These are phyloP conservation scores for Drosophila athabasca DNA, from an alignment of 1,140 invertebrate genomes.

Conservation along the genomic window DNA sequence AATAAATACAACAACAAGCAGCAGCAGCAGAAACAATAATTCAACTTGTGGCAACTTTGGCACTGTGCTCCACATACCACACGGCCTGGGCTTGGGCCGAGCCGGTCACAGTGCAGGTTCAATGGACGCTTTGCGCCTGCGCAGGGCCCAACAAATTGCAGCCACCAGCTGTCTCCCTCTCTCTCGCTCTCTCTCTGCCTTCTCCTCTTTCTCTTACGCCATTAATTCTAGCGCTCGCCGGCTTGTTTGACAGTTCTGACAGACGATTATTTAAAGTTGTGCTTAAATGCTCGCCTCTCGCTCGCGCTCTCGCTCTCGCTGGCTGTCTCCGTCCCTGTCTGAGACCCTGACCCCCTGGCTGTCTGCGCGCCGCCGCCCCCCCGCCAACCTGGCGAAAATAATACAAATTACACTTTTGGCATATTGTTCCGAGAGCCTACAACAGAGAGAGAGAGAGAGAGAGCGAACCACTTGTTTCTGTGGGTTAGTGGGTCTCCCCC, in stretches of 20 bases:
- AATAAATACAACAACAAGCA: conserved; percentile 11
- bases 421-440: conserved; percentile 54
- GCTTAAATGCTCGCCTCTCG: conserved; percentile 67
- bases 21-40: conserved; percentile 77
- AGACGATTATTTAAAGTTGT: conserved; percentile 84
- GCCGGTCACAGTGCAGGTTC: conserved; percentile 56
- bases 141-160: conserved; percentile 76
- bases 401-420: conserved; percentile 81
- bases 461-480: conserved; percentile 21
- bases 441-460: conserved; percentile 4
- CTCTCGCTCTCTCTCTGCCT: background rate
- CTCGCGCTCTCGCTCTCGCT: conserved; percentile 2
- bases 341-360: conserved; percentile 30
- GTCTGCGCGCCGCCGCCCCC: conserved; percentile 31
- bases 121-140: conserved; percentile 79
- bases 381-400: conserved; percentile 31
- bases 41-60: conserved; percentile 66
- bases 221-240: conserved; percentile 84
- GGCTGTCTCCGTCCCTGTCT: conserved; percentile 4
- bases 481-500: conserved; percentile 41
- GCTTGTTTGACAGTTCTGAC: conserved; percentile 84
- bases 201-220: conserved; percentile 47
- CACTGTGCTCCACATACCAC: conserved; percentile 52
- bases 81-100: no score
- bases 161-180: conserved; percentile 27